Percentiles rank a stretch among this genome's conserved stretches.
These are phyloP conservation scores for Phania funesta DNA, from an alignment of 2,888 invertebrate species.

Conservation along the genomic window DNA sequence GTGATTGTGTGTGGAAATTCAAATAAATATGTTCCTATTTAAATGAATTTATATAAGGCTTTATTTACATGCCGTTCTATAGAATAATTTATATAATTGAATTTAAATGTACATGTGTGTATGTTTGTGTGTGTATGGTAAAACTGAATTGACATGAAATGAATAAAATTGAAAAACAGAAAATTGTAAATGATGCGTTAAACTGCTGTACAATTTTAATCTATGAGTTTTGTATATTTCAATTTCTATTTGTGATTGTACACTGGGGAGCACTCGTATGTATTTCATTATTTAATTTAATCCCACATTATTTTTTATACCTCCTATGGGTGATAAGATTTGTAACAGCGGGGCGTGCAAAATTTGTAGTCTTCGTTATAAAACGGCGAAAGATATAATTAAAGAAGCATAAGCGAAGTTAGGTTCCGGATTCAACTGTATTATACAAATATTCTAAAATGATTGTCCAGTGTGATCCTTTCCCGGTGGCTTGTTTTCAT, in stretches of 20 bases:
- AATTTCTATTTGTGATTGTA: neutral
- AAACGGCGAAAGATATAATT: too few relatives aligned
- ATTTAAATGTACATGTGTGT: neutral
- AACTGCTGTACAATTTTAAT: slow-evolving; percentile 8
- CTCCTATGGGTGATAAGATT: too few relatives aligned
- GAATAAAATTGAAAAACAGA: slow-evolving; percentile 24
- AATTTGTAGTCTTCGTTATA: too few relatives aligned
- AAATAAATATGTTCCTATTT: neutral
- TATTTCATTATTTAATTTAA: neutral
- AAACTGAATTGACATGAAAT: slow-evolving; percentile 38
- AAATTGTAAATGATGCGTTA: slow-evolving; percentile 46
- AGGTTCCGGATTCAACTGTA: too few relatives aligned
- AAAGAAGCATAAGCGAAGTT: too few relatives aligned
- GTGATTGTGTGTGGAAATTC: neutral
- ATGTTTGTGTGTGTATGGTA: neutral
- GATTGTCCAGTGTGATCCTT: too few relatives aligned
- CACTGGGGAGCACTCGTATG: neutral
- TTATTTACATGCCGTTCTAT: neutral
- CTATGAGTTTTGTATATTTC: neutral
- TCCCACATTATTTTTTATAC: too few relatives aligned
- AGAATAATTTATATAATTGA: slow-evolving; percentile 20
- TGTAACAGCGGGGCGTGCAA: too few relatives aligned
- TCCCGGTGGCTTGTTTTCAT: too few relatives aligned
- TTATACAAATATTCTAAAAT: too few relatives aligned
- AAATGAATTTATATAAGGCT: slow-evolving; percentile 1